Evolutionary conservation across 2,113 vertebrate genomes (phyloP).

Genomic region (Ifrita kowaldi): DNA sequence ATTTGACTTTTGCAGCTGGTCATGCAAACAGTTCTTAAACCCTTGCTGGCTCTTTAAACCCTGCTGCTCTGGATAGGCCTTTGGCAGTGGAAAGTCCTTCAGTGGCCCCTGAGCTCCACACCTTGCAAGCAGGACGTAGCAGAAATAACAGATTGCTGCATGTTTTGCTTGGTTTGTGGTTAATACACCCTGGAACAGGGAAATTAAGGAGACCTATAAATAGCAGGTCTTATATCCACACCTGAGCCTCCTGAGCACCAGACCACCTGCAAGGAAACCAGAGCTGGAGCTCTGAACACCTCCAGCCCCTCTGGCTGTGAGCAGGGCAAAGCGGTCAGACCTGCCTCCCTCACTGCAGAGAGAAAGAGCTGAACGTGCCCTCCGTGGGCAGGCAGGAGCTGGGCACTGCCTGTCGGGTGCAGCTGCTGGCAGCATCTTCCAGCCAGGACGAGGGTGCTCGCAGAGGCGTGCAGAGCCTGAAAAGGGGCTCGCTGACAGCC

Average conservation of each 20-base stretch:
- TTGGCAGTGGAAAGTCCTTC: neutral
- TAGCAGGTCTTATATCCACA: neutral
- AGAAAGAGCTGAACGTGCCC: neutral
- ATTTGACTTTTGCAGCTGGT: neutral
- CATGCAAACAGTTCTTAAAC: neutral
- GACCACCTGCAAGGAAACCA: neutral
- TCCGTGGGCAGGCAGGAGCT: neutral
- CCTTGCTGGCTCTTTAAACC: neutral
- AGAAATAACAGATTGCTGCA: neutral
- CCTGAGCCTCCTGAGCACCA: neutral
- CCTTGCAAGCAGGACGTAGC: neutral
- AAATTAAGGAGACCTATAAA: conserved; percentile 17
- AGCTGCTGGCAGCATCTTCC: neutral
- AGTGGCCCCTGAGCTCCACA: neutral
- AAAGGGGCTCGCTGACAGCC: neutral
- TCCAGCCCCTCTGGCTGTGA: neutral
- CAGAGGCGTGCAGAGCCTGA: neutral
- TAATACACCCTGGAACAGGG: neutral
- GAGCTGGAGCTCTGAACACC: neutral
- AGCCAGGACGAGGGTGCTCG: neutral
- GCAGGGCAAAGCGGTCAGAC: neutral
- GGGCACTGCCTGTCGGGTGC: neutral
- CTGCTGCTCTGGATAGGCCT: neutral
- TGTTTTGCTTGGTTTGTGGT: neutral
- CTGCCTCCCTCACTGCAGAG: neutral